Conservation (phyloP, 2,888 invertebrate genomes). For the Andrena camellia region DNA sequence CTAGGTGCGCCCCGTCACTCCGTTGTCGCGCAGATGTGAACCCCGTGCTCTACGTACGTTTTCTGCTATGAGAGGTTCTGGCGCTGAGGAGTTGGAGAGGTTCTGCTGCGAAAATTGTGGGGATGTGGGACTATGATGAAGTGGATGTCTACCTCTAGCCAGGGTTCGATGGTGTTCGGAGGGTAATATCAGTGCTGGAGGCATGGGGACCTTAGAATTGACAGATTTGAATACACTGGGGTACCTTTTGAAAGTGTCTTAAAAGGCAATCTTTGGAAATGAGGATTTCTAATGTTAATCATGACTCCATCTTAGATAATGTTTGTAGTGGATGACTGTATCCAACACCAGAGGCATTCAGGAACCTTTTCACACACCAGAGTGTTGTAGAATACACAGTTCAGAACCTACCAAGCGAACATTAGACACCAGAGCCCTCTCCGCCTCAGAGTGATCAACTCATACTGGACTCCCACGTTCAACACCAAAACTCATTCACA, state of each 20-base stretch:
- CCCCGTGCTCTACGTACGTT: conserved; percentile 19
- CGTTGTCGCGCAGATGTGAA: conserved; percentile 48
- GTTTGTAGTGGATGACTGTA: no score
- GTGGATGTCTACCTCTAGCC: neutral
- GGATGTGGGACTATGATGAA: neutral
- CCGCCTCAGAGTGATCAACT: no score
- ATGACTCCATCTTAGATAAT: neutral
- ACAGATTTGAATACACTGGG: neutral
- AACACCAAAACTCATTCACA: neutral
- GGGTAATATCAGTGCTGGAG: neutral
- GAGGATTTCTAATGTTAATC: neutral
- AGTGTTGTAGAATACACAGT: no score
- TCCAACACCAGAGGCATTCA: no score
- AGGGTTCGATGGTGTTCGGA: neutral
- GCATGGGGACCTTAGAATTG: neutral
- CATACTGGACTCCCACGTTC: neutral
- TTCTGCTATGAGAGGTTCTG: neutral
- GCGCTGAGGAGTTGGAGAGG: no score
- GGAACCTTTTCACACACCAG: no score
- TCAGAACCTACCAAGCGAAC: no score
- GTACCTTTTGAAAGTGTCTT: no score
- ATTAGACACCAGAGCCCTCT: no score
- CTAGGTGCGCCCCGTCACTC: conserved; percentile 44
- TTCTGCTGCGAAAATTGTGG: neutral
- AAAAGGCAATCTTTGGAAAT: neutral